These are phyloP conservation scores for Campoplex capitator DNA, from an alignment of 2,888 invertebrate genomes.

Conservation along the genomic window DNA sequence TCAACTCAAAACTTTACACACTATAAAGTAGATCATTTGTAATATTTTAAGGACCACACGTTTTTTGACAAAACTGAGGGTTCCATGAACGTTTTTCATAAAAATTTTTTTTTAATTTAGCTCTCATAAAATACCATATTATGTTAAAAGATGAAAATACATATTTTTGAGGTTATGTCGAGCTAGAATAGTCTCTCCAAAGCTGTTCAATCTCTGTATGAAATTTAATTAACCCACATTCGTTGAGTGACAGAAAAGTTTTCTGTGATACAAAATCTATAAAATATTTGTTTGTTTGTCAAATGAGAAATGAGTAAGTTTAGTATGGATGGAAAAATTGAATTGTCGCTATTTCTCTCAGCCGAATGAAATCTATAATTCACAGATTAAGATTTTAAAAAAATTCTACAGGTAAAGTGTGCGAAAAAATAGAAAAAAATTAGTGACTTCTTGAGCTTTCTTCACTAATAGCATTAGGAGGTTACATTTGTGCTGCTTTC, in stretches of 20 bases:
- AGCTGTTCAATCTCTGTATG: no score
- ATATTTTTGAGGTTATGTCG: no score
- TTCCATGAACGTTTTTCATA: no score
- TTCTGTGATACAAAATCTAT: background rate
- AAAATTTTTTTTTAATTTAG: no score
- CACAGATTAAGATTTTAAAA: background rate
- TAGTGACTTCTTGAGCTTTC: background rate
- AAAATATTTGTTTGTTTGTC: background rate
- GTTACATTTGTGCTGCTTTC: background rate
- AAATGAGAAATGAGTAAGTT: background rate
- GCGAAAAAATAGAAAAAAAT: background rate
- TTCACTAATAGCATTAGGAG: background rate
- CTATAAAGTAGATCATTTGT: background rate
- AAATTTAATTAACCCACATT: background rate
- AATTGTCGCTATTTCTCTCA: background rate
- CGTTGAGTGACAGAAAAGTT: background rate
- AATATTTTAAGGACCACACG: no score
- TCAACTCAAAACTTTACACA: background rate
- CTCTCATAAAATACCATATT: background rate
- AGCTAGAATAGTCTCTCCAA: no score
- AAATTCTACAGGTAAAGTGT: background rate
- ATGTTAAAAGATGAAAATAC: no score
- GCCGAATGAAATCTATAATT: background rate
- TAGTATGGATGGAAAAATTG: background rate
- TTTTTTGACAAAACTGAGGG: background rate